phyloP scores from a whole-genome alignment of 2,113 vertebrate species.

The Colaptes auratus region DNA sequence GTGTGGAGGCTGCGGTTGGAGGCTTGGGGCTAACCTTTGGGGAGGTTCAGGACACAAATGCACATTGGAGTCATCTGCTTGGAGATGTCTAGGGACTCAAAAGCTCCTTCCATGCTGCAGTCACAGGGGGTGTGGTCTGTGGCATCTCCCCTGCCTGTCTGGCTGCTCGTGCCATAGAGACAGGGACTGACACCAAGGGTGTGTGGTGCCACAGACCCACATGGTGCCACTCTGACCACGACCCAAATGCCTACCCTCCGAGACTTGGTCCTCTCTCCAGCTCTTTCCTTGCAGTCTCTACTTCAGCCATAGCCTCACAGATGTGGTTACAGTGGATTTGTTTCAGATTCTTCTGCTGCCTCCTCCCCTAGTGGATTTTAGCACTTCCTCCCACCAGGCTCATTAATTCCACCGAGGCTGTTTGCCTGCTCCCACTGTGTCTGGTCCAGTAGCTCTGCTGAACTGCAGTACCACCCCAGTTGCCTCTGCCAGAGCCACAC shows the following conservation, averaged over 20 bases:
- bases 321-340: not conserved
- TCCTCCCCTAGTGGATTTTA: slow-evolving; percentile 6
- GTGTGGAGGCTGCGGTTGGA: fast-evolving
- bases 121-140: not conserved
- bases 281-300: not conserved
- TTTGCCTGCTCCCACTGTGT: not conserved
- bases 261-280: not conserved
- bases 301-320: not conserved
- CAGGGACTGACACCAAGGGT: not conserved
- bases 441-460: not conserved
- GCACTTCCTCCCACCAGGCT: not conserved
- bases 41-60: not conserved
- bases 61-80: not conserved
- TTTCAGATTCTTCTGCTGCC: slow-evolving; percentile 28
- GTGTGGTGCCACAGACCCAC: fast-evolving
- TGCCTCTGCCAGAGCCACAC: not conserved
- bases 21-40: not conserved
- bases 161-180: not conserved
- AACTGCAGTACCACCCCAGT: not conserved
- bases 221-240: not conserved
- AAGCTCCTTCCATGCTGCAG: fast-evolving
- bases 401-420: not conserved
- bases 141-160: not conserved
- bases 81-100: not conserved
- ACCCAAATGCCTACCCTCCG: not conserved